Evolutionary conservation across 2,888 invertebrate genomes (phyloP), one percentile per base, ranked within the genome.

Genomic region (Cephus spinipes): DNA sequence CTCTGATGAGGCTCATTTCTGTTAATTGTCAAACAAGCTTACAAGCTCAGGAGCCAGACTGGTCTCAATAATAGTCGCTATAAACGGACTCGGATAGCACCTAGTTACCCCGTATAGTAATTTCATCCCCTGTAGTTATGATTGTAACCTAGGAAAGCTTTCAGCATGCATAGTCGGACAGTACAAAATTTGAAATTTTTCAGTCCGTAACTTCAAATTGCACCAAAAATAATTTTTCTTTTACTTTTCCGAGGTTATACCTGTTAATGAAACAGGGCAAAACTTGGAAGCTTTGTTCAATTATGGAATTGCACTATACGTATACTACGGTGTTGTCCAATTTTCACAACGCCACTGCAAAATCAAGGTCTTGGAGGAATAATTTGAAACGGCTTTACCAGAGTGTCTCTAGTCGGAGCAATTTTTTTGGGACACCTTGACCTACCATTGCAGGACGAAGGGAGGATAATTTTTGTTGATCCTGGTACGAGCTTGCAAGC

Each of bases 381-480:
- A 55, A 23, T 55, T 23, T 55, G 1, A 55, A 55, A 9, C 55
- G 1, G 55, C 23, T 55, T 15, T 23, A 23, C 55, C 55, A 55
- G 55, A 23, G 9, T 3, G 55, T 23, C 2, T 23, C 55, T 55
- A 55, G 55, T 55, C 9, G 23, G 23, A 55, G 55, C 9, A 55
- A 4, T 23, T 55, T 15, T 15, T 55, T 55, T 55, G 2, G 55
- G 55, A 55, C 23, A 6, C 55, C 23, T 55, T 55, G 55, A 55
- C 55, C 23, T 9, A 55, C 2, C 55, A 55, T 55, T 23, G 23
- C 55, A 55, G 55, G 55, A 55, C 55, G 73, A 77, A 79, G 78
- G 77, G 74, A 80, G 81, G 79, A 78, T 82, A 84, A 85, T 85
- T 85, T 84, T 84, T 83, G 84, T 80, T 79, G 84, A 80, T 77